Evolutionary conservation across 92 coral and sea anemone species (phyloP), one percentile per base, ranked within the genome.

Genomic region (Bergia puertoricense): DNA sequence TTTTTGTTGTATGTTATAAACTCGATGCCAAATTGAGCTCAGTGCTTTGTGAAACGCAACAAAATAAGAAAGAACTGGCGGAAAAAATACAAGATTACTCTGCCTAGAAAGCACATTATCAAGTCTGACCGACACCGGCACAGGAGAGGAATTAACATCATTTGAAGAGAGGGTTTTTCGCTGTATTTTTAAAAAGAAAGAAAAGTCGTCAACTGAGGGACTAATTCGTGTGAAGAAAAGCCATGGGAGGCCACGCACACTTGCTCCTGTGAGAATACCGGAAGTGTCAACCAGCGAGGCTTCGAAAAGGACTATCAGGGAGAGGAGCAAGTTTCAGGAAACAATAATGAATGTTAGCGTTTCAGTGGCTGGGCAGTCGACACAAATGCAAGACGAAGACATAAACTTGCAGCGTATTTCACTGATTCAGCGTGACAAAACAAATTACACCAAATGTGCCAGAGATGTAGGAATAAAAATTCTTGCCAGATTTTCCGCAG

Each of bases 131-230:
- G 74, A 69, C 74, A 22, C 6, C 37, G 10, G 11, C 74, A 69
- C 74, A 36, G 51, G 8, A 46, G 6, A 36, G 15, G 77, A 39
- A 39, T 38, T 74, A 6, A 38, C 77, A 74, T n/a, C 20, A 3
- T 40, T 74, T 18, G 85, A 81, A 18, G 85, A 81, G 30, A 57
- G 18, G 43, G 72, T 57, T 56, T 80, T 81, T 57, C 73, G 85
- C 4, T 36, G 85, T 15, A 68, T 81, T 11, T 22, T 81, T 11
- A 68, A 68, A 18, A 4, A 18, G 11, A 68, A 68, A 6, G 40
- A 36, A 6, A 16, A 7, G 40, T 37, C 46, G 20, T 81, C 85
- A 30, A 81, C 40, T 0, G 72, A 81, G 37, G 85, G 85, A 3
- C 85, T 56, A 8, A 81, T 81, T 30, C 30, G 45, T 30, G 85